phyloP scores from a whole-genome alignment of 2,113 vertebrate species.

The Speoplatyrhinus poulsoni region DNA sequence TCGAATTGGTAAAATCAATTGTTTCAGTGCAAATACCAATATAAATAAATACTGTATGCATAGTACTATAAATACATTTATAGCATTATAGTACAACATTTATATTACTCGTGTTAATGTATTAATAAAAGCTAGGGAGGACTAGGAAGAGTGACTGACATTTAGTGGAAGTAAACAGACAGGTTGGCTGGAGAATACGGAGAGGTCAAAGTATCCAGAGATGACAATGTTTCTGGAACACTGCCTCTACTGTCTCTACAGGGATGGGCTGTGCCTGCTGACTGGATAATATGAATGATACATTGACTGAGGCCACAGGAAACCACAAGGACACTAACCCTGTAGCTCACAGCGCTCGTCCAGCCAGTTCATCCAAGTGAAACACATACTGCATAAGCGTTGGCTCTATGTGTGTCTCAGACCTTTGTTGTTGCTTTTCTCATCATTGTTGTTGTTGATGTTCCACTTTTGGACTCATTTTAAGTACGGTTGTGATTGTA shows the following conservation, averaged over 20 bases:
- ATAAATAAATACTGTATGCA: no score
- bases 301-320: slow-evolving; percentile 44
- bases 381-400: slow-evolving; percentile 1
- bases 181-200: not conserved
- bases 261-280: slow-evolving; percentile 39
- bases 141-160: no score
- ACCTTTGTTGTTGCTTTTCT: no score
- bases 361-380: slow-evolving; percentile 18
- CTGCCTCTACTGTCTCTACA: slow-evolving; percentile 33
- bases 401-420: not conserved
- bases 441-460: no score
- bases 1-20: no score
- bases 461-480: not conserved
- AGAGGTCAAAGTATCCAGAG: slow-evolving; percentile 45
- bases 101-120: no score
- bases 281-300: slow-evolving; percentile 36
- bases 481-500: slow-evolving; percentile 1
- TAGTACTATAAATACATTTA: no score
- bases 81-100: no score
- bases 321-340: slow-evolving; percentile 39
- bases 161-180: no score
- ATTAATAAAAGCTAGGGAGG: no score
- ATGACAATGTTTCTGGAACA: slow-evolving; percentile 32
- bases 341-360: slow-evolving; percentile 17
- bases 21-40: no score